phyloP scores from a whole-genome alignment of 2,113 vertebrate genomes.

The Pitta sordida region DNA sequence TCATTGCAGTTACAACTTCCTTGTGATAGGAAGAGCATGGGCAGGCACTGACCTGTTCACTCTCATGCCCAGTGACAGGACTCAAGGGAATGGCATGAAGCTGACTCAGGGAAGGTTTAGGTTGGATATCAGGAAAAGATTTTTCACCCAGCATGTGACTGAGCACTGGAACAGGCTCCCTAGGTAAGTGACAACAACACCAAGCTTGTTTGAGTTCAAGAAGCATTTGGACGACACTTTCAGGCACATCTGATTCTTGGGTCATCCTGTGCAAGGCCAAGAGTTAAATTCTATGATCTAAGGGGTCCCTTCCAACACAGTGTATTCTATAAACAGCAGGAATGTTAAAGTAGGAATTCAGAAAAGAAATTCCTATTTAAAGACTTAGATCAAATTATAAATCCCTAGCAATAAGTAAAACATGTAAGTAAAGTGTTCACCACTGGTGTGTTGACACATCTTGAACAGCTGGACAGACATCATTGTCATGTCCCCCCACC shows the following conservation, averaged over 20 bases:
- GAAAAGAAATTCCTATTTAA: not conserved
- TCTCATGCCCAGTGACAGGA: not conserved
- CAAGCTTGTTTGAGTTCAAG: not conserved
- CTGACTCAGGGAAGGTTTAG: not conserved
- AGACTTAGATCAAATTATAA: not conserved
- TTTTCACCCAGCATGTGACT: not conserved
- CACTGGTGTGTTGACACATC: not conserved
- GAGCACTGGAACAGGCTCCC: not conserved
- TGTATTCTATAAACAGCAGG: too few species aligned
- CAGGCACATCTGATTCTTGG: not conserved
- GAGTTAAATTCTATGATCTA: not conserved
- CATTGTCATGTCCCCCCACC: not conserved
- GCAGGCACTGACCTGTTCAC: not conserved
- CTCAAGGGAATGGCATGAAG: not conserved
- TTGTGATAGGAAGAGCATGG: not conserved
- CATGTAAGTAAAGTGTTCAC: not conserved
- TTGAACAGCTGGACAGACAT: not conserved
- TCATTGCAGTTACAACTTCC: not conserved
- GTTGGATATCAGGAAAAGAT: not conserved
- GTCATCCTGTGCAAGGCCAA: not conserved
- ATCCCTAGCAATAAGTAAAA: not conserved
- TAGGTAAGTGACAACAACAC: too few species aligned
- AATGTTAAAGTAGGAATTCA: not conserved
- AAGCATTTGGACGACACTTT: not conserved
- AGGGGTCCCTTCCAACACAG: too few species aligned